phyloP scores from a whole-genome alignment of 37 sponge, comb jelly and placozoan genomes.

The Halichondria panicea region DNA sequence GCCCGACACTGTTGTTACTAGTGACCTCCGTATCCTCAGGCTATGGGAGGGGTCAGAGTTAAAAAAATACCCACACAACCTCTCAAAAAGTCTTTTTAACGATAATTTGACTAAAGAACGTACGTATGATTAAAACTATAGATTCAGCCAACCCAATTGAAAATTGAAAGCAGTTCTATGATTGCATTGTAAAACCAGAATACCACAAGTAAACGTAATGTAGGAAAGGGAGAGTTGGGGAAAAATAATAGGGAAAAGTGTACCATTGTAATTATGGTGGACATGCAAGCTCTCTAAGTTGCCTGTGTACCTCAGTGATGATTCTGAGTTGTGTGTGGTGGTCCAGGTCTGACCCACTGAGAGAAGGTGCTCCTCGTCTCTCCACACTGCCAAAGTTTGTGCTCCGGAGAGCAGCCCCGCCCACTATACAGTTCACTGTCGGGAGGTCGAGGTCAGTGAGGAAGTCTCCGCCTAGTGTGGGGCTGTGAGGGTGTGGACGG shows the following conservation, averaged over 20 bases:
- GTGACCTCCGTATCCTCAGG: not conserved
- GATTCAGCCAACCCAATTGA: no score
- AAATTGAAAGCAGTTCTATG: no score
- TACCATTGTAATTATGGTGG: not conserved
- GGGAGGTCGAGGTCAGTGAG: constrained; percentile 48
- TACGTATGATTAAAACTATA: no score
- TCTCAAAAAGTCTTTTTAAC: no score
- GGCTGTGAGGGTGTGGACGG: constrained; percentile 21
- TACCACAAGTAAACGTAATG: not conserved
- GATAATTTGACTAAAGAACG: no score
- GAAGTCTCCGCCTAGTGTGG: constrained; percentile 66
- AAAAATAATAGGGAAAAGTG: not conserved
- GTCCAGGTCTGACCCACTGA: no score
- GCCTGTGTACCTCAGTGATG: constrained; percentile 26
- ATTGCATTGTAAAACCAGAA: not conserved
- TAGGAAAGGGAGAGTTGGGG: not conserved
- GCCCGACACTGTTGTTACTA: constrained; percentile 12
- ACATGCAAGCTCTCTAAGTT: not conserved
- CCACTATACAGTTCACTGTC: constrained; percentile 38
- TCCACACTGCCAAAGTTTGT: constrained; percentile 15
- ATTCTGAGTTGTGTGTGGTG: constrained; percentile 10
- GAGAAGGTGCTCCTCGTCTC: constrained; percentile 1
- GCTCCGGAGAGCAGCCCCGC: constrained; percentile 15
- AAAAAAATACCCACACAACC: no score
- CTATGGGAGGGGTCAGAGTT: no score